Evolutionary conservation across 2,888 invertebrate genomes (phyloP), one percentile per base, ranked within the genome.

Genomic region (Rhamphomyia laevipes): DNA sequence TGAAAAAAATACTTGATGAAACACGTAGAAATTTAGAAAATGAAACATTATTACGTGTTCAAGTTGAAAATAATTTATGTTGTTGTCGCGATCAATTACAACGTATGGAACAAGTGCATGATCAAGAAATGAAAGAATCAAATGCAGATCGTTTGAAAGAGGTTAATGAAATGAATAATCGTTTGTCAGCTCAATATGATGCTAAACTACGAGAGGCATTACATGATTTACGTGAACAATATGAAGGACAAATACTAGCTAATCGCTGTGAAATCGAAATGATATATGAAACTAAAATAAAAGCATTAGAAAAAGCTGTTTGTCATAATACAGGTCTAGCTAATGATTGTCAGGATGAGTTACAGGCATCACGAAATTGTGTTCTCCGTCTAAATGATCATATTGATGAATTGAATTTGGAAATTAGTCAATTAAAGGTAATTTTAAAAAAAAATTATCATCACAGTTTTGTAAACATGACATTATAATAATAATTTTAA

Each of bases 241-340:
- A 95, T 64, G 96, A 96, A 64, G 78, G 75, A 15, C 91, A 94
- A 65, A 84, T 95, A 75, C 81, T 84, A 53, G 81, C 79, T 51
- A 93, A 93, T 67, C 82, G 94, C n/a, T 86, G 88, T 27, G 96
- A 96, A 65, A 85, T 96, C 60, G 94, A 94, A 64, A 71, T 81
- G 55, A 56, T 70, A 35, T 70, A 70, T 46, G 68, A 70, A 54
- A 68, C 64, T 46, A 70, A 86, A 81, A 77, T 93, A 61, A 84
- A 84, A 67, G 86, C 85, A 62, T 72, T 92, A 58, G 80, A 84
- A 60, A 73, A 77, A 15, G 84, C 86, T 1, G 79, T 84, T 1
- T 77, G 74, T 59, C 80, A 87, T 57, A 85, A 85, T 64, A 82
- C 77, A 56, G 78, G 77, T 42, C 79, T 85, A 1, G 84, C 88